These are phyloP conservation scores for Grapholita molesta DNA, from an alignment of 1,140 invertebrate species.

Conservation along the genomic window DNA sequence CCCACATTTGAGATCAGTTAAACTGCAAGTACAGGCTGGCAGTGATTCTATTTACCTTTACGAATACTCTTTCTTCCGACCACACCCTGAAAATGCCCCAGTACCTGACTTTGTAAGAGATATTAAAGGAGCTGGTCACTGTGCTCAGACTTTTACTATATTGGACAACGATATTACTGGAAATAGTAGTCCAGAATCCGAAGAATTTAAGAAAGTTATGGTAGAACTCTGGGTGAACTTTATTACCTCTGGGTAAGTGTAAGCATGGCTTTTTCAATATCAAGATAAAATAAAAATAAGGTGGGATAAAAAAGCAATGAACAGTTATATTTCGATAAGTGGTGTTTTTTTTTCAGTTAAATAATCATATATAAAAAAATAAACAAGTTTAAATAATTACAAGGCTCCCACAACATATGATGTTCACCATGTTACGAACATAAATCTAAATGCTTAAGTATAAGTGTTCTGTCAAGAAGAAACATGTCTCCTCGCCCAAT, in stretches of 20 bases:
- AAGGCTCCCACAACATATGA: too few species aligned
- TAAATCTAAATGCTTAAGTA: too few species aligned
- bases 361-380: too few species aligned
- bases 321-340: too few species aligned
- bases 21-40: not conserved
- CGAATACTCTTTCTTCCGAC: not conserved
- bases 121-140: not conserved
- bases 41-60: slow-evolving; percentile 3
- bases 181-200: not conserved
- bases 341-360: too few species aligned
- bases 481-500: too few species aligned
- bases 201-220: not conserved
- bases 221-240: not conserved
- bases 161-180: not conserved
- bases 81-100: not conserved
- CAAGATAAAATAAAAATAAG: too few species aligned
- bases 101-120: not conserved
- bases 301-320: too few species aligned
- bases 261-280: too few species aligned
- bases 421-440: too few species aligned
- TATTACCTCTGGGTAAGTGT: not conserved
- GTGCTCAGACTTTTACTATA: not conserved
- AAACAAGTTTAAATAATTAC: not conserved
- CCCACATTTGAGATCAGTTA: not conserved
- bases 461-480: too few species aligned